Conservation (phyloP, 2,888 invertebrate genomes). For the Blera fallax region DNA sequence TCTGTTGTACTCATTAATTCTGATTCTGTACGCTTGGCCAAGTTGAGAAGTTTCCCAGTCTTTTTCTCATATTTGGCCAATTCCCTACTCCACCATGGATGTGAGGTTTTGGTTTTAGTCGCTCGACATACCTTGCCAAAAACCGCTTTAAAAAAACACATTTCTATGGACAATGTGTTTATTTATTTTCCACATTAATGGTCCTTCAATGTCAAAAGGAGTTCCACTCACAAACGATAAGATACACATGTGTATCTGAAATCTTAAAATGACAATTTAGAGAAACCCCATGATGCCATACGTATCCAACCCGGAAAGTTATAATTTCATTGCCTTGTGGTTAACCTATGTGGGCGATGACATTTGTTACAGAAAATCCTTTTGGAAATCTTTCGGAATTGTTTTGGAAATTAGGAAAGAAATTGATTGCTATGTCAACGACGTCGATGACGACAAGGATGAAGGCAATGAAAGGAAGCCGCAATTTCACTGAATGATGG, state of each 20-base stretch:
- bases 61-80: no score
- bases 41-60: no score
- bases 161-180: no score
- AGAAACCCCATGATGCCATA: background rate
- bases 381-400: background rate
- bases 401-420: background rate
- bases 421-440: constrained; percentile 10
- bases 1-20: no score
- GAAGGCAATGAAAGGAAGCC: background rate
- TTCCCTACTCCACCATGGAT: no score
- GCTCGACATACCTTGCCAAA: no score
- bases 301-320: background rate
- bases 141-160: no score
- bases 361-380: background rate
- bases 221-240: no score
- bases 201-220: no score
- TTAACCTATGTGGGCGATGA: background rate
- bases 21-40: no score
- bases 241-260: background rate
- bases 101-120: no score
- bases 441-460: background rate
- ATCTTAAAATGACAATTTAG: background rate
- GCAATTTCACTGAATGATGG: background rate
- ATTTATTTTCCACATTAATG: no score
- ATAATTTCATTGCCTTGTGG: background rate